Evolutionary conservation across 2,888 invertebrate genomes (phyloP), one percentile per base, ranked within the genome.

Genomic region (Melanotus villosus): DNA sequence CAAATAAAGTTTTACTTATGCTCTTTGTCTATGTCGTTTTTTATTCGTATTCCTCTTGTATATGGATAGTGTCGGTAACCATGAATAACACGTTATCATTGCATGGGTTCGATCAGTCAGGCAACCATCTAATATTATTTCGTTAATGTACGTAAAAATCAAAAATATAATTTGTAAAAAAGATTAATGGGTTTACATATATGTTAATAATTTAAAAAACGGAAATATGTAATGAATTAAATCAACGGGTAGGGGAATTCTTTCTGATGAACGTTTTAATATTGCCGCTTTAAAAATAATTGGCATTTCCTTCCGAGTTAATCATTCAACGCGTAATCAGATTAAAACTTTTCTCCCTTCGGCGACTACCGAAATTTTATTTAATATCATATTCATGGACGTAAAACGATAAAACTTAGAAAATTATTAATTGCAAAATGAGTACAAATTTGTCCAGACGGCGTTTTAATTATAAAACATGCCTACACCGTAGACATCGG

Each of bases 401-500:
- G 56, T 23, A 9, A 21, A 36, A 38, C 56, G 38, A 38, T 56
- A 56, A 56, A 56, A 56, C 38, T 38, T 56, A 18, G 32, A 1
- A 32, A 52, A 30, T 32, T 34, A 23, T 38, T 38, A 56, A 56
- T 56, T 19, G 38, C 21, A 36, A 38, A 56, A 56, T 56, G 9
- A 56, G 38, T 38, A 9, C 18, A 54, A 14, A 56, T 56, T 38
- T 38, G 30, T 32, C 23, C 38, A 38, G 23, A 32, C 18, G 56
- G 36, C 14, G 23, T 16, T 34, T 52, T 56, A 56, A 56, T 56
- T 56, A 21, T 36, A 56, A 56, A 56, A 56, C 56, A 19, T 56
- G 56, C 38, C 36, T 21, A 10, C 54, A 34, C 18, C 9, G 34
- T 34, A 23, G 47, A 47, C 47, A 26, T 12, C 23, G 6, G 23